Percentiles rank a stretch among this genome's conserved stretches.
phyloP scores from a whole-genome alignment of 1,140 invertebrate species.

The Zaprionus davidi region DNA sequence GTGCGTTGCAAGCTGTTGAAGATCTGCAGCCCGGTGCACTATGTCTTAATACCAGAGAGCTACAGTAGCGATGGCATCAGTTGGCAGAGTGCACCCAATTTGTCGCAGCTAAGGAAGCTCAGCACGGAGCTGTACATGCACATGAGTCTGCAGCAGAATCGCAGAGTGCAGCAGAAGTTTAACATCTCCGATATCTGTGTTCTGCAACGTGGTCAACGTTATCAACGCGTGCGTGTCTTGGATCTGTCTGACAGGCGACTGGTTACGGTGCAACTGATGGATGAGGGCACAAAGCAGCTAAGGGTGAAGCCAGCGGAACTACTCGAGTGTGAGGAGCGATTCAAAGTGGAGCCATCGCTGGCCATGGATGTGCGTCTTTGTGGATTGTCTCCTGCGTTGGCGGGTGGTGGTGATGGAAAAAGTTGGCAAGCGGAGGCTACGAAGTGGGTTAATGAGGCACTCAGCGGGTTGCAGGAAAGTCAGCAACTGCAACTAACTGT shows the following conservation, averaged over 20 bases:
- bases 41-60: conserved; percentile 34
- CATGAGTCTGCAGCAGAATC: conserved; percentile 14
- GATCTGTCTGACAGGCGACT: conserved; percentile 3
- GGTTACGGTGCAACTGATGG: conserved; percentile 54
- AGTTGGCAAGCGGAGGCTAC: conserved; percentile 16
- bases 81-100: conserved; percentile 25
- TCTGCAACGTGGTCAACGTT: background rate
- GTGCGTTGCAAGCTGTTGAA: conserved; percentile 39
- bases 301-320: conserved; percentile 23
- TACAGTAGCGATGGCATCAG: conserved; percentile 19
- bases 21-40: conserved; percentile 40
- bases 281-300: conserved; percentile 43
- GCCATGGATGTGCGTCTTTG: conserved; percentile 50
- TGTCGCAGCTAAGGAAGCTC: background rate
- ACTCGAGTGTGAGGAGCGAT: conserved; percentile 31
- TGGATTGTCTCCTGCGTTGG: conserved; percentile 10
- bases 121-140: conserved; percentile 23
- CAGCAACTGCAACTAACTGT: conserved; percentile 46
- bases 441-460: conserved; percentile 21
- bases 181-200: conserved; percentile 49
- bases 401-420: background rate
- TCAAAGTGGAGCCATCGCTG: conserved; percentile 21
- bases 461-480: conserved; percentile 6
- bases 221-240: conserved; percentile 51
- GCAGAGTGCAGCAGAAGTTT: background rate